Percentiles rank a stretch among this genome's conserved stretches.
phyloP scores from a whole-genome alignment of 2,888 invertebrate genomes.

The Agrotis clavis region DNA sequence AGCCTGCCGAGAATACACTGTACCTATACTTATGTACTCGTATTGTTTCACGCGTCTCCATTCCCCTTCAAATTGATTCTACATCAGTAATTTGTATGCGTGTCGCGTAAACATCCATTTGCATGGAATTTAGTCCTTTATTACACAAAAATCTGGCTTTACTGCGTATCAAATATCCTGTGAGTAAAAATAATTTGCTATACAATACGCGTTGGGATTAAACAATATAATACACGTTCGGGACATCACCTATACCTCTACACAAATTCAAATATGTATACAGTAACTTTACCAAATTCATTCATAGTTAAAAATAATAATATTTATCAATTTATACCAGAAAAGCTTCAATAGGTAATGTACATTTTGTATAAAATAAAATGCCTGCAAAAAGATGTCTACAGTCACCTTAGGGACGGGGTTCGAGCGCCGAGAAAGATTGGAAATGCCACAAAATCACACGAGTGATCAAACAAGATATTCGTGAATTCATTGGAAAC shows the following conservation, averaged over 20 bases:
- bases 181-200: conserved; percentile 10
- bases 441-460: conserved; percentile 67
- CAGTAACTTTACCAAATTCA: background rate
- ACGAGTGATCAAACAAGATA: conserved; percentile 60
- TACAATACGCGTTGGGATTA: conserved; percentile 32
- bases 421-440: conserved; percentile 55
- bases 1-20: background rate
- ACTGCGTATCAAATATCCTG: conserved; percentile 31
- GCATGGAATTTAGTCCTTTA: conserved; percentile 37
- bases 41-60: conserved; percentile 24
- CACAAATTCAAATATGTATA: background rate
- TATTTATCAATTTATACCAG: conserved; percentile 34
- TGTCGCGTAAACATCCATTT: conserved; percentile 51
- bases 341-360: conserved; percentile 24
- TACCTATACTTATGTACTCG: background rate
- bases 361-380: conserved; percentile 38
- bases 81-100: conserved; percentile 50
- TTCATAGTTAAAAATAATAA: background rate
- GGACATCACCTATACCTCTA: background rate
- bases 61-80: conserved; percentile 51
- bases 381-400: conserved; percentile 41
- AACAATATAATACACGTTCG: conserved; percentile 23
- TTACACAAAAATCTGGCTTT: conserved; percentile 38
- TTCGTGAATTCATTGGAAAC: conserved; percentile 51
- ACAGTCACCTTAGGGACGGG: conserved; percentile 48